Evolutionary conservation across 2,888 invertebrate genomes (phyloP).

Genomic region (Liopterus haemorrhoidalis): DNA sequence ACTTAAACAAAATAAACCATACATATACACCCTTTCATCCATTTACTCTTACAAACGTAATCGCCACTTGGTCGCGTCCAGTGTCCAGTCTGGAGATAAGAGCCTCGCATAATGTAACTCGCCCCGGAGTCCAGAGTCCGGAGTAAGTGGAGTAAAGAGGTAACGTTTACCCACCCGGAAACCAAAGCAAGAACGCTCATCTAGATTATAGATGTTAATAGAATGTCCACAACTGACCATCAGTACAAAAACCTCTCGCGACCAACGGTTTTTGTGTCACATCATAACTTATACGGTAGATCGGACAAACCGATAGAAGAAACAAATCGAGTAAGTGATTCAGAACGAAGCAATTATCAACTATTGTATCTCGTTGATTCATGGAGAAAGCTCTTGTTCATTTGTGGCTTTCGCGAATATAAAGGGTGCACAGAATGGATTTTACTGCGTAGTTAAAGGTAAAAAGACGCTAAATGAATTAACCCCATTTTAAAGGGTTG

Average conservation of each 20-base stretch:
- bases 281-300: constrained; percentile 23
- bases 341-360: constrained; percentile 24
- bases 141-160: background rate
- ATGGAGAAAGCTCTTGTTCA: background rate
- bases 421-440: too few relatives aligned
- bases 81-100: too few relatives aligned
- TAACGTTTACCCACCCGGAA: constrained; percentile 1
- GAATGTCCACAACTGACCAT: constrained; percentile 40
- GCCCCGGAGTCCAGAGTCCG: background rate
- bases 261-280: constrained; percentile 16
- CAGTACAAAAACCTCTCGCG: constrained; percentile 13
- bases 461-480: too few relatives aligned
- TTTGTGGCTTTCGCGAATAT: background rate
- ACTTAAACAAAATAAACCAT: too few relatives aligned
- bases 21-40: too few relatives aligned
- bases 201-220: constrained; percentile 49
- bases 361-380: constrained; percentile 8
- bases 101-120: too few relatives aligned
- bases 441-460: too few relatives aligned
- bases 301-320: constrained; percentile 21
- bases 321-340: constrained; percentile 23
- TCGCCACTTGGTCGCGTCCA: too few relatives aligned
- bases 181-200: constrained; percentile 47
- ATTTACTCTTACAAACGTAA: too few relatives aligned
- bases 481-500: too few relatives aligned